Base-by-base conservation (phyloP, 1,140 invertebrate species). In the Aphaenogaster floridana region DNA sequence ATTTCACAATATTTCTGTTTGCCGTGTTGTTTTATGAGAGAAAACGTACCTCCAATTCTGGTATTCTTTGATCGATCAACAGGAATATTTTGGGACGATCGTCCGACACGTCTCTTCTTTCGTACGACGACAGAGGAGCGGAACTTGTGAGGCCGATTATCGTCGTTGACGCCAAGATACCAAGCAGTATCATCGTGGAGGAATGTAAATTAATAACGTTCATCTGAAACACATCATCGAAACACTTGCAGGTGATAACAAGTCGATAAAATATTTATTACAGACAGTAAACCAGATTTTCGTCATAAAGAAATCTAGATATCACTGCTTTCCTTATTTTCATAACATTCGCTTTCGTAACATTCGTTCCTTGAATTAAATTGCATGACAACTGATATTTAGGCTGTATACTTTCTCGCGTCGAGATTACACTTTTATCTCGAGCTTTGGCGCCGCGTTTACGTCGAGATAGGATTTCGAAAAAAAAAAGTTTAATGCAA, bases 11-110 rank as follows among this genome's bases (percentile, higher is more conserved):
- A 69, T 68, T 21, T 68, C 39, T 50, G 11, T 69, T 69, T 28
- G 11, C 15, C 17, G 9, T 54, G 17, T 69, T 88, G 42, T 48
- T 83, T 50, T 63, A 13, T 21, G 13, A 15, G 13, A 48, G 7
- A 64, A 45, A 71, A 86, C 87, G 2, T 88, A 93, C 92, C 93
- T 93, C 86, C 21, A 91, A n/a, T 6, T 78, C 91, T 13, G 90
- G 88, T 50, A 89, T 86, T 39, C 59, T 81, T 21, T 78, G 88
- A 86, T 92, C 89, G 8, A 93, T 42, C 13, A 92, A 64, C 3
- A 92, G 54, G n/a, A 93, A 66, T 21, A 92, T 42, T 21, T 90
- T 77, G 0, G 88, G 85, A 39, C 81, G 87, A 36, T 92, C 89
- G 13, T 81, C 78, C 15, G 50, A 86, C 17, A 91, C 42, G 50